A percentile compares a stretch with the other conserved stretches of the same genome.
Conservation (phyloP, 1,140 invertebrate species). For the Saccostrea echinata region DNA sequence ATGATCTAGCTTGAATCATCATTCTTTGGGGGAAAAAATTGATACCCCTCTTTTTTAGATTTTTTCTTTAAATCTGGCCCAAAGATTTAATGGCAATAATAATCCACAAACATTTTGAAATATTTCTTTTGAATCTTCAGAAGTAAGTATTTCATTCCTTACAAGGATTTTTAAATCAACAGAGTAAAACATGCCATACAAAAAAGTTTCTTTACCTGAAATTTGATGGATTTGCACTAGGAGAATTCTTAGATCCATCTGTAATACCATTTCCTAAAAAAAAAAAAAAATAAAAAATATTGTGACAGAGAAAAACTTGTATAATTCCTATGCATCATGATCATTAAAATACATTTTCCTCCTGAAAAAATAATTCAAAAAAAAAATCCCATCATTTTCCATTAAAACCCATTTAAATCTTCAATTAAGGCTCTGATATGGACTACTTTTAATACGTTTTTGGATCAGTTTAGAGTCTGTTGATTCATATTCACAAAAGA, state of each 20-base stretch:
- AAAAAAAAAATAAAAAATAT: not conserved
- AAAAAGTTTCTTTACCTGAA: not conserved
- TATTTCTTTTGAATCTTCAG: too few species aligned
- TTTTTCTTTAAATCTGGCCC: too few species aligned
- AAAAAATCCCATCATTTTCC: not conserved
- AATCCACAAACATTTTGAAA: too few species aligned
- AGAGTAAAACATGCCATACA: too few species aligned
- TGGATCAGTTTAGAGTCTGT: not conserved
- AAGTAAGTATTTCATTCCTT: too few species aligned
- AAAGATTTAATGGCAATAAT: too few species aligned
- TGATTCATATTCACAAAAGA: not conserved
- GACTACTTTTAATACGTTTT: not conserved
- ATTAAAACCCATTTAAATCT: not conserved
- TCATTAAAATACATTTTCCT: not conserved
- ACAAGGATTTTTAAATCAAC: too few species aligned
- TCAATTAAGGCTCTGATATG: not conserved
- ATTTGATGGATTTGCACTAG: not conserved
- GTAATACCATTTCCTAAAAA: not conserved
- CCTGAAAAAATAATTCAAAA: not conserved
- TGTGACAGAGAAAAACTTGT: not conserved
- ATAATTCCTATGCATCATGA: not conserved
- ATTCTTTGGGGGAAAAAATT: too few species aligned
- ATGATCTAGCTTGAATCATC: too few species aligned
- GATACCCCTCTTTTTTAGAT: too few species aligned
- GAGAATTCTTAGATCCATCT: conserved; percentile 1